These are phyloP conservation scores for Aradus depressus DNA, from an alignment of 2,888 invertebrate species.

Conservation along the genomic window DNA sequence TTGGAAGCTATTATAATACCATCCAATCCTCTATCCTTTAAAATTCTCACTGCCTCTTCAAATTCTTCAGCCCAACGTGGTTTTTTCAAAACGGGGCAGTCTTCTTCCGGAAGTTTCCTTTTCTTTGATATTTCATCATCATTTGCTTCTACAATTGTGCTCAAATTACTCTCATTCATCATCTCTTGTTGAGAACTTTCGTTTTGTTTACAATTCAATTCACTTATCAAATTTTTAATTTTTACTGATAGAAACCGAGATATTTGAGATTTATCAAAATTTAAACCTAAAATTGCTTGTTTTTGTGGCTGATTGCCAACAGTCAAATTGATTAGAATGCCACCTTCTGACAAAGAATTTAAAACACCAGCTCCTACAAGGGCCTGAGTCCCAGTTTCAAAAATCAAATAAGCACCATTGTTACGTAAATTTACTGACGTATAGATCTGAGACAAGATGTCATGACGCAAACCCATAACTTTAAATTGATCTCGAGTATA, in stretches of 20 bases:
- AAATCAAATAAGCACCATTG: conserved; percentile 56
- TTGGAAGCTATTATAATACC: conserved; percentile 67
- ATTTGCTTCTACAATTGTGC: conserved; percentile 26
- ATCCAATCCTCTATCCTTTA: conserved; percentile 53
- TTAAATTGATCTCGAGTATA: conserved; percentile 66
- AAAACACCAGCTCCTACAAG: conserved; percentile 71
- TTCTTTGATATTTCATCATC: conserved; percentile 8
- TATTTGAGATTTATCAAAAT: conserved; percentile 58
- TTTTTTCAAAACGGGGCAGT: conserved; percentile 37
- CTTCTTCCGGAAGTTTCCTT: not conserved
- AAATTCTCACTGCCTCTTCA: conserved; percentile 49
- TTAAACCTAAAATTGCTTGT: conserved; percentile 66
- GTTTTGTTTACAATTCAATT: conserved; percentile 10
- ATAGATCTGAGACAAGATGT: conserved; percentile 80
- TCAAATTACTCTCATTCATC: not conserved
- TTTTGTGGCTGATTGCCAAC: conserved; percentile 71
- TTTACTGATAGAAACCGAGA: conserved; percentile 63
- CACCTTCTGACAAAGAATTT: conserved; percentile 58
- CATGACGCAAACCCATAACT: conserved; percentile 66
- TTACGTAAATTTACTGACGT: conserved; percentile 69
- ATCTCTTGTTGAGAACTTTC: not conserved
- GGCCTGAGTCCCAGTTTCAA: conserved; percentile 82
- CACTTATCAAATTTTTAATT: conserved; percentile 36
- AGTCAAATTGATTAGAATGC: conserved; percentile 61
- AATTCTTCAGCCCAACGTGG: conserved; percentile 60